phyloP scores from a whole-genome alignment of 2,797 vertebrate species.

The Coregonus ussuriensis region DNA sequence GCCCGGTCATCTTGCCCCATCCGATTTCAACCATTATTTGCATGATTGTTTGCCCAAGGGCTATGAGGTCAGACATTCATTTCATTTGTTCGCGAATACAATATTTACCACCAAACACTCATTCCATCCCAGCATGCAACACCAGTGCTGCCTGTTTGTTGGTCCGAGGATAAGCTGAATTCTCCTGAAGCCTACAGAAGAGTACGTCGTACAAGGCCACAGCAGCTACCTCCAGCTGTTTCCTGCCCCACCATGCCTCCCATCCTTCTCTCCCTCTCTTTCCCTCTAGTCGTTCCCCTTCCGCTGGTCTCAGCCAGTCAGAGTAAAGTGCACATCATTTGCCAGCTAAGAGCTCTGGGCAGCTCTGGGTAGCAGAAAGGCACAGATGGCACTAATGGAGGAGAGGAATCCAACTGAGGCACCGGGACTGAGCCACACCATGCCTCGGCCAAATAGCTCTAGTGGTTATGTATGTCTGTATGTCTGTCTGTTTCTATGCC shows the following conservation, averaged over 20 bases:
- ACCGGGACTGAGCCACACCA: slow-evolving; percentile 85
- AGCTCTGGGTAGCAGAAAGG: slow-evolving; percentile 74
- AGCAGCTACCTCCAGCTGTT: slow-evolving; percentile 75
- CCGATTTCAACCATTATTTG: background rate
- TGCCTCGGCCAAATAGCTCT: slow-evolving; percentile 93
- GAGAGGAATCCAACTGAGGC: slow-evolving; percentile 97
- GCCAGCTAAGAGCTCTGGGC: slow-evolving; percentile 78
- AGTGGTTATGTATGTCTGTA: slow-evolving; percentile 50
- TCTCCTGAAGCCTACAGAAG: slow-evolving; percentile 47
- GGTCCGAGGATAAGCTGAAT: slow-evolving; percentile 44
- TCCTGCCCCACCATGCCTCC: slow-evolving; percentile 58
- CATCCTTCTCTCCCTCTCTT: slow-evolving; percentile 24
- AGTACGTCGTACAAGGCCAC: slow-evolving; percentile 29
- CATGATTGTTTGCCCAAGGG: background rate
- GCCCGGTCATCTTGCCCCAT: background rate
- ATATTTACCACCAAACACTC: too few relatives aligned
- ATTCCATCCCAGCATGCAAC: too few relatives aligned
- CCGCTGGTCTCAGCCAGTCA: slow-evolving; percentile 58
- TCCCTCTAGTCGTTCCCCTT: slow-evolving; percentile 56
- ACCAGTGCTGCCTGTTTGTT: slow-evolving; percentile 55
- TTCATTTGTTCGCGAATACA: background rate
- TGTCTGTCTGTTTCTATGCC: too few relatives aligned
- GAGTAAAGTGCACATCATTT: slow-evolving; percentile 80
- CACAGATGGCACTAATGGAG: slow-evolving; percentile 99
- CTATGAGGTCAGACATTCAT: background rate